Base-by-base conservation (phyloP, 2,113 vertebrate genomes). In the Tricholaema leucomelas region DNA sequence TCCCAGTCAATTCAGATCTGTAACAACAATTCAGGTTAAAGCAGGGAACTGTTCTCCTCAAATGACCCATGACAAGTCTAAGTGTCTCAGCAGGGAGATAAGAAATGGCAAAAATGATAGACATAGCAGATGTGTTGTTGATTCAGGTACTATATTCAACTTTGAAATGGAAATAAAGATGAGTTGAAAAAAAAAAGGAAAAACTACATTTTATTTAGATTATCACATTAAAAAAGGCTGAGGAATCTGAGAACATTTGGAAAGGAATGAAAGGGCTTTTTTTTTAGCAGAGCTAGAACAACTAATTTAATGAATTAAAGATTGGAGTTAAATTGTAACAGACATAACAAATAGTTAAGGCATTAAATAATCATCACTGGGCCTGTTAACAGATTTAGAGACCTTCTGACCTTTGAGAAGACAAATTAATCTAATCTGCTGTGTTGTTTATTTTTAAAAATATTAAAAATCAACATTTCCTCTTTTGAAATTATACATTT, bases 341-440 rank as follows among this genome's bases (percentile, higher is more conserved):
- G 92, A 94, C 91, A 85, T 92, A 95, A 94, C 92, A 96, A 96
- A 96, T 94, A 96, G 78, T 92, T 94, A 93, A 78, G 64, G 69
- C 70, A 92, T 96, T 94, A 96, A 96, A 95, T 89, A 96, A 94
- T 91, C 84, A 88, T 90, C 71, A 88, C 73, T 72, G 67, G 56
- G 70, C 33, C 84, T 91, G 55, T 94, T 93, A 93, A 91, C 69
- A 86, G 89, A 93, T 93, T 91, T 89, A 91, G 67, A 92, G 86
- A 92, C 84, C 30, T 92, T 73, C 67, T 92, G 92, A 93, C 87
- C 88, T 94, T 89, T 63, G 75, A 94, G 72, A 94, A 93, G 18
- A 87, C 27, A 94, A 73, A 74, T 71, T 91, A 88, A 88, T 96
- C 55, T 91, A 85, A 91, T 95, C 93, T 88, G 33, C 71, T 88